A percentile compares a stretch with the other conserved stretches of the same genome.
Conservation (phyloP, 1,140 invertebrate species). For the Popillia japonica region DNA sequence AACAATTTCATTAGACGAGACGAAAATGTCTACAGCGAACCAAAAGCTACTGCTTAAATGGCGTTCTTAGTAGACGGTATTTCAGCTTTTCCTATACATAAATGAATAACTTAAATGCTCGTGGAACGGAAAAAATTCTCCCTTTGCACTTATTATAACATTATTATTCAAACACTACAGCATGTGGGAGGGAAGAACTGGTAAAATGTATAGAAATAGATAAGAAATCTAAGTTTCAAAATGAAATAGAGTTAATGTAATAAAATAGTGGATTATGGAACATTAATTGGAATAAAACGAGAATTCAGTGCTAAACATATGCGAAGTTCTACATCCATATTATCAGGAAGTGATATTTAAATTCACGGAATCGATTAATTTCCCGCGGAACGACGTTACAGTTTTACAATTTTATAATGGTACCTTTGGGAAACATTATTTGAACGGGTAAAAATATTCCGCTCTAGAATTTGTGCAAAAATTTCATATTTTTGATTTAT, state of each 20-base stretch:
- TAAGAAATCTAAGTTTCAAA: too few relatives aligned
- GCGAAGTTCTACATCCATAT: too few relatives aligned
- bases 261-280: too few relatives aligned
- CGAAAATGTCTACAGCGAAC: slow-evolving; percentile 8
- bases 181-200: too few relatives aligned
- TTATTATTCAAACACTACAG: not conserved
- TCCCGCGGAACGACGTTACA: not conserved
- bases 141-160: not conserved
- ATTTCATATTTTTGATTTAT: slow-evolving; percentile 3
- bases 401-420: not conserved
- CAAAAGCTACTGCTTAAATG: not conserved
- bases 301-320: too few relatives aligned
- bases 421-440: not conserved
- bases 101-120: slow-evolving; percentile 12
- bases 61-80: not conserved
- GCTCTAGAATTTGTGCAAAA: not conserved
- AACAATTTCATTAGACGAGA: slow-evolving; percentile 29
- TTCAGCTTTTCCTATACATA: slow-evolving; percentile 9
- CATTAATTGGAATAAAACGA: too few relatives aligned
- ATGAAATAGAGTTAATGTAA: too few relatives aligned
- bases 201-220: too few relatives aligned
- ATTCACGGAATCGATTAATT: not conserved
- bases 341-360: not conserved
- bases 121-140: too few relatives aligned
- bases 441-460: not conserved